Percentiles rank a stretch among this genome's conserved stretches.
These are phyloP conservation scores for Aporrectodea caliginosa DNA, from an alignment of 1,140 invertebrate species.

Conservation along the genomic window DNA sequence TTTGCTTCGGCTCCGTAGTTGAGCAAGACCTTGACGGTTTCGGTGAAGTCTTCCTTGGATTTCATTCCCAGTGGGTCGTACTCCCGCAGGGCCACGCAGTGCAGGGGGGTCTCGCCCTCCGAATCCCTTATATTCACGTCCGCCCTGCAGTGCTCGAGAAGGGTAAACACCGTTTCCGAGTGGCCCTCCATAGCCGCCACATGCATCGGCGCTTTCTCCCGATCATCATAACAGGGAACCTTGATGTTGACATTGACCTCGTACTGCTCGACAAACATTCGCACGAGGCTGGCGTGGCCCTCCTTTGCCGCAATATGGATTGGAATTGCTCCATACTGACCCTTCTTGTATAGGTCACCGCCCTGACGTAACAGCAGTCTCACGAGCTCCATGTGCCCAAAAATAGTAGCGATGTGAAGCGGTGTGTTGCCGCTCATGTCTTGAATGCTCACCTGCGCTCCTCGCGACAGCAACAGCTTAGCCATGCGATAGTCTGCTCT, in stretches of 20 bases:
- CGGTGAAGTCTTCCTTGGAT: slow-evolving; percentile 30
- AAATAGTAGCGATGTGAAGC: slow-evolving; percentile 32
- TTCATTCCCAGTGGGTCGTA: slow-evolving; percentile 34
- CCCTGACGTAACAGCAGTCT: slow-evolving; percentile 29
- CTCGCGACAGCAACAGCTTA: slow-evolving; percentile 32
- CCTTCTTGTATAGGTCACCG: slow-evolving; percentile 32
- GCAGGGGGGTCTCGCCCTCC: slow-evolving; percentile 28
- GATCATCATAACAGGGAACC: slow-evolving; percentile 33
- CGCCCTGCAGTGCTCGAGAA: slow-evolving; percentile 20
- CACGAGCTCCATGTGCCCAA: slow-evolving; percentile 30
- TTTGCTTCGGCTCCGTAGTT: slow-evolving; percentile 38
- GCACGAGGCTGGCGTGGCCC: slow-evolving; percentile 24
- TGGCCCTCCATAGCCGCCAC: slow-evolving; percentile 30
- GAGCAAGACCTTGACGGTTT: slow-evolving; percentile 29
- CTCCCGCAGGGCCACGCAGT: slow-evolving; percentile 25
- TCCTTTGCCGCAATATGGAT: slow-evolving; percentile 34
- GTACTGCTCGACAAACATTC: slow-evolving; percentile 16
- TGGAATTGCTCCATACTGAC: slow-evolving; percentile 32
- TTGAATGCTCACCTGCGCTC: slow-evolving; percentile 25
- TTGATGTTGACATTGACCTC: slow-evolving; percentile 29
- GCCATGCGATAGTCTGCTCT: slow-evolving; percentile 31
- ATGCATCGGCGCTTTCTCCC: slow-evolving; percentile 30
- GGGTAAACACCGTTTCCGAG: slow-evolving; percentile 12
- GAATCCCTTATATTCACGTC: slow-evolving; percentile 28
- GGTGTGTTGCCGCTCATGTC: slow-evolving; percentile 30